Evolutionary conservation across 2,888 invertebrate species (phyloP).

Genomic region (Trisateles emortualis): DNA sequence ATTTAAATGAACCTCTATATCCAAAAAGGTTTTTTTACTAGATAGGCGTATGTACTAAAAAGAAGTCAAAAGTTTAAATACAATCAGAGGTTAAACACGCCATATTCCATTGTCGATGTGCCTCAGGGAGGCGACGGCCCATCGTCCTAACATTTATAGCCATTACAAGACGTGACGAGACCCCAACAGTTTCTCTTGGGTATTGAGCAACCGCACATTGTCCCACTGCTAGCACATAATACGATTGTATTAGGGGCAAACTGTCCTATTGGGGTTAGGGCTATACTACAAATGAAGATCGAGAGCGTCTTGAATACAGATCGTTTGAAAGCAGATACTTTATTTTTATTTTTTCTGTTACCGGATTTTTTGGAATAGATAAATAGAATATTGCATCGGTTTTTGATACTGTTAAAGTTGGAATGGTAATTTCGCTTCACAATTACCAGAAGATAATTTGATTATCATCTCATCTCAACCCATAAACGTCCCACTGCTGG

Average conservation of each 20-base stretch:
- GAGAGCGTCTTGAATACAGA: conserved; percentile 10
- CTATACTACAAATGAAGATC: conserved; percentile 10
- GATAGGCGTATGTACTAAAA: too few relatives aligned
- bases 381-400: neutral
- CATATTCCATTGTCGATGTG: conserved; percentile 16
- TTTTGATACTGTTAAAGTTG: neutral
- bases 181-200: conserved; percentile 17
- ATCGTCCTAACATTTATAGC: conserved; percentile 36
- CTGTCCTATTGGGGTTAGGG: conserved; percentile 14
- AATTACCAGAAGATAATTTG: too few relatives aligned
- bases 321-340: neutral
- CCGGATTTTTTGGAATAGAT: neutral
- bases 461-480: too few relatives aligned
- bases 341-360: conserved; percentile 11
- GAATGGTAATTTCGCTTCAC: neutral
- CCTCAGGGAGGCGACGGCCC: conserved; percentile 11
- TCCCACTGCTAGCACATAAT: conserved; percentile 21
- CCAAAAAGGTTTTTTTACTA: too few relatives aligned
- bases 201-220: conserved; percentile 20
- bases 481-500: too few relatives aligned
- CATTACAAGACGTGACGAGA: conserved; percentile 32
- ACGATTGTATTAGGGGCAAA: conserved; percentile 29
- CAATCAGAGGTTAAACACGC: conserved; percentile 30
- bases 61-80: conserved; percentile 12
- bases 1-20: too few relatives aligned